Evolutionary conservation across 1,140 invertebrate species (phyloP).

Genomic region (Phortica variegata): DNA sequence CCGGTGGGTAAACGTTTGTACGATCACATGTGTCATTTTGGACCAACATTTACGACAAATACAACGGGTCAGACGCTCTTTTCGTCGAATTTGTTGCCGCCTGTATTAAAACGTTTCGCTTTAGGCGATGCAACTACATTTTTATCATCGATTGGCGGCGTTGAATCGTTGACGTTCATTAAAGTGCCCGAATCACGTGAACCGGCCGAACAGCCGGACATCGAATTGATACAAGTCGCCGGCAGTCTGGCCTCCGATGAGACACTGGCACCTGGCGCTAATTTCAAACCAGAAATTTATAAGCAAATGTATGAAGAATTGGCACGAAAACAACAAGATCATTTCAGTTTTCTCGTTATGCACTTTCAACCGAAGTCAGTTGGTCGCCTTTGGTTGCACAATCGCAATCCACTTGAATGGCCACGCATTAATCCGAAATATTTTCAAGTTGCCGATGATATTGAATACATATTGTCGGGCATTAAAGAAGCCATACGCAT

Average conservation of each 20-base stretch:
- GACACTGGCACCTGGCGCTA: constrained; percentile 62
- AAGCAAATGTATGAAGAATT: constrained; percentile 62
- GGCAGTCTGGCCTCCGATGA: constrained; percentile 66
- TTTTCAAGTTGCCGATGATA: constrained; percentile 66
- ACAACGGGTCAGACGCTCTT: constrained; percentile 48
- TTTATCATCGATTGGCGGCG: constrained; percentile 60
- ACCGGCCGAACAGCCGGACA: constrained; percentile 62
- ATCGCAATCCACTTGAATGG: constrained; percentile 71
- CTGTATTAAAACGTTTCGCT: constrained; percentile 58
- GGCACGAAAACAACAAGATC: constrained; percentile 59
- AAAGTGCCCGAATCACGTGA: constrained; percentile 63
- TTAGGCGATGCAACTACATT: constrained; percentile 59
- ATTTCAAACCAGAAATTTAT: constrained; percentile 63
- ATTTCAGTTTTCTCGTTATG: constrained; percentile 70
- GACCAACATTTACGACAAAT: constrained; percentile 63
- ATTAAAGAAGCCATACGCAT: constrained; percentile 67
- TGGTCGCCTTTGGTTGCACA: constrained; percentile 67
- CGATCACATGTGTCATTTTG: constrained; percentile 73
- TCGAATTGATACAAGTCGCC: constrained; percentile 63
- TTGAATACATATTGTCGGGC: constrained; percentile 68
- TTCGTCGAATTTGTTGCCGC: constrained; percentile 38
- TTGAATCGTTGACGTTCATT: constrained; percentile 67
- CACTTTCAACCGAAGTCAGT: constrained; percentile 73
- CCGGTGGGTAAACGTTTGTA: constrained; percentile 71
- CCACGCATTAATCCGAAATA: constrained; percentile 77